These are phyloP conservation scores for Climacteris rufus DNA, from an alignment of 2,113 vertebrate species.

Conservation along the genomic window DNA sequence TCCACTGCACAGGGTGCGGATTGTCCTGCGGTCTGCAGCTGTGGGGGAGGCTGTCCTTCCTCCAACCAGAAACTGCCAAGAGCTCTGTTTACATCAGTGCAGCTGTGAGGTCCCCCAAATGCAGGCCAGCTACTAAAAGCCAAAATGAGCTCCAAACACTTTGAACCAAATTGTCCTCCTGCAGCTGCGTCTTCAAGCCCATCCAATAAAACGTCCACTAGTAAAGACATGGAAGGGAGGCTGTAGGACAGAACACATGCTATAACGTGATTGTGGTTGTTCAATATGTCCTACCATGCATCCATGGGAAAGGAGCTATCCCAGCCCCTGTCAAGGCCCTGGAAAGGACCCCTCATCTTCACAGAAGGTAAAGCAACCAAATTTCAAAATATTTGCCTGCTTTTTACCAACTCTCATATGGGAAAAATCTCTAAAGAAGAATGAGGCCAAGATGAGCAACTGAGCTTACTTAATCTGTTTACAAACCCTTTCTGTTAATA, in stretches of 20 bases:
- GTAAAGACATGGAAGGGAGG: neutral
- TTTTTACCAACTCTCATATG: neutral
- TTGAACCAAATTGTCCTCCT: neutral
- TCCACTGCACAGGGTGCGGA: accelerated
- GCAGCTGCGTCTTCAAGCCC: neutral
- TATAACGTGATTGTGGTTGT: accelerated
- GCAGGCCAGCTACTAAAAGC: conserved; percentile 6
- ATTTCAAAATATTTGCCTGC: neutral
- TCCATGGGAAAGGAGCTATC: neutral
- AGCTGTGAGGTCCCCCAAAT: conserved; percentile 19
- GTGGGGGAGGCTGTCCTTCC: neutral
- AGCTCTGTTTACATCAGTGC: conserved; percentile 2
- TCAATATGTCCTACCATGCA: neutral
- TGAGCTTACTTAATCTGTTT: neutral
- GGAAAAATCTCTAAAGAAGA: neutral
- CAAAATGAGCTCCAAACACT: neutral
- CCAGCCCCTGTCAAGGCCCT: neutral
- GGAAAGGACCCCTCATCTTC: neutral
- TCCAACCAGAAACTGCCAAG: neutral
- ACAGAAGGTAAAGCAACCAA: neutral
- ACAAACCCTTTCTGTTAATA: neutral
- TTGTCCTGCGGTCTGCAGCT: neutral
- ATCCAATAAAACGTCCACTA: neutral
- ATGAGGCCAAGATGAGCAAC: neutral
- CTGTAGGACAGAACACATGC: neutral